These are phyloP conservation scores for Hippoglossus hippoglossus DNA, from an alignment of 2,797 vertebrate genomes.

Conservation along the genomic window DNA sequence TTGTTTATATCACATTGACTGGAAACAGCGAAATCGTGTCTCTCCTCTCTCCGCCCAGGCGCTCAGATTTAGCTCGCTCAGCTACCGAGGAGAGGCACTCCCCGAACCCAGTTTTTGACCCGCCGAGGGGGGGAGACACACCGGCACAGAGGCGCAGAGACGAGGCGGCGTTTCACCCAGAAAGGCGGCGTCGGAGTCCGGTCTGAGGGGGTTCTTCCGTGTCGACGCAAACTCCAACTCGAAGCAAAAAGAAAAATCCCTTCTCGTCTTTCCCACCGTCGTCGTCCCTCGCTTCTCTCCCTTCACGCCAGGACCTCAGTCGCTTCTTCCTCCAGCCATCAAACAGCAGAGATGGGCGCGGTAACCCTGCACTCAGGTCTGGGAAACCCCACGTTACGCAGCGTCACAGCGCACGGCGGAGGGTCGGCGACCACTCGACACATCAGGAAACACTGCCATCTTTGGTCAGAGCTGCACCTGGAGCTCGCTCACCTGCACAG, in stretches of 20 bases:
- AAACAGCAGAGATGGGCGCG: constrained; percentile 90
- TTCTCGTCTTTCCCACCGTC: constrained; percentile 75
- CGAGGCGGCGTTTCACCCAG: constrained; percentile 71
- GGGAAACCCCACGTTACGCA: constrained; percentile 88
- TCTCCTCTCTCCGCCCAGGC: constrained; percentile 76
- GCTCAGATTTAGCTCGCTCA: constrained; percentile 78
- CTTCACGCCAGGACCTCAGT: constrained; percentile 82
- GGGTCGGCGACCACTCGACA: constrained; percentile 74
- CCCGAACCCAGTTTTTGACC: constrained; percentile 86
- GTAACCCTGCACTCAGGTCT: constrained; percentile 88
- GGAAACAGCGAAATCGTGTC: constrained; percentile 75
- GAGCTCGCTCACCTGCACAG: constrained; percentile 12
- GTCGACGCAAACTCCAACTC: constrained; percentile 60
- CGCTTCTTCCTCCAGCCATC: constrained; percentile 88
- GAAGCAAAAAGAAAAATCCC: constrained; percentile 64
- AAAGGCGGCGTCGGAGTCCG: constrained; percentile 62
- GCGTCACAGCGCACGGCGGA: constrained; percentile 84
- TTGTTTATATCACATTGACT: constrained; percentile 86
- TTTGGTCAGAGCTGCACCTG: constrained; percentile 54
- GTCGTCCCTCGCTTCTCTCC: constrained; percentile 77
- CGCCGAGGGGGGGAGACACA: constrained; percentile 81
- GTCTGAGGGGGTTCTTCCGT: constrained; percentile 45
- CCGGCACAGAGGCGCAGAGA: constrained; percentile 80
- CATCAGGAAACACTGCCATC: constrained; percentile 76
- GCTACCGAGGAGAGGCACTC: constrained; percentile 87